These are phyloP conservation scores for Acleris emargana DNA, from an alignment of 2,888 invertebrate genomes.

Conservation along the genomic window DNA sequence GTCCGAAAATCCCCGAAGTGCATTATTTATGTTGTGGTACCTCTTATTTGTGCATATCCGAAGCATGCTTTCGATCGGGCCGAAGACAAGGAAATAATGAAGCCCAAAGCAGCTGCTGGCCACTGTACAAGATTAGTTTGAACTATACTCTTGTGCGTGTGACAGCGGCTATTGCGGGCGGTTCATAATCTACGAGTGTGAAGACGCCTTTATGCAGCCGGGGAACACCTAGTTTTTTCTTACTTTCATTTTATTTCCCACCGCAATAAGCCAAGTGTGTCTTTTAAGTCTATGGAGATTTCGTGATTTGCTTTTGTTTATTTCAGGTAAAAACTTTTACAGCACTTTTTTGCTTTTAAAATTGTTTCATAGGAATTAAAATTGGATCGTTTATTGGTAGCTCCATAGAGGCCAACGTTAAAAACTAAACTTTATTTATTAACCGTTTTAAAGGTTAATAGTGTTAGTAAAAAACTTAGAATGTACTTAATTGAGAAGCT, in stretches of 20 bases:
- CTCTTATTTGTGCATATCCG: constrained; percentile 17
- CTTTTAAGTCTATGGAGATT: background rate
- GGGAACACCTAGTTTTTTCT: constrained; percentile 5
- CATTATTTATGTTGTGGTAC: constrained; percentile 4
- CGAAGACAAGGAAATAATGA: constrained; percentile 67
- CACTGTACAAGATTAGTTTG: constrained; percentile 97
- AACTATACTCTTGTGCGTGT: constrained; percentile 98
- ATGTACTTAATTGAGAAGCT: no score
- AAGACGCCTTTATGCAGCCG: constrained; percentile 42
- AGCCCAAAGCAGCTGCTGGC: constrained; percentile 98
- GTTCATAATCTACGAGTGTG: constrained; percentile 78
- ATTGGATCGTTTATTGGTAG: no score
- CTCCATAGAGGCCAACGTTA: no score
- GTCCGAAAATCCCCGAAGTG: no score
- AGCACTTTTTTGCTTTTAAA: no score
- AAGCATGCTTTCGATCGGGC: constrained; percentile 29
- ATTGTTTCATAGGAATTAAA: no score
- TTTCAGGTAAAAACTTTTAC: background rate
- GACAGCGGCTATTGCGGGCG: constrained; percentile 98
- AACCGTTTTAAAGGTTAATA: no score
- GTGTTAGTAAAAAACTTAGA: no score
- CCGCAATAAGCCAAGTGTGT: background rate
- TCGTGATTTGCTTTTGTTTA: background rate
- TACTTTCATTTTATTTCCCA: background rate
- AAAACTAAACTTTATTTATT: no score